These are phyloP conservation scores for Bombus balteatus DNA, from an alignment of 1,140 invertebrate species.

Conservation along the genomic window DNA sequence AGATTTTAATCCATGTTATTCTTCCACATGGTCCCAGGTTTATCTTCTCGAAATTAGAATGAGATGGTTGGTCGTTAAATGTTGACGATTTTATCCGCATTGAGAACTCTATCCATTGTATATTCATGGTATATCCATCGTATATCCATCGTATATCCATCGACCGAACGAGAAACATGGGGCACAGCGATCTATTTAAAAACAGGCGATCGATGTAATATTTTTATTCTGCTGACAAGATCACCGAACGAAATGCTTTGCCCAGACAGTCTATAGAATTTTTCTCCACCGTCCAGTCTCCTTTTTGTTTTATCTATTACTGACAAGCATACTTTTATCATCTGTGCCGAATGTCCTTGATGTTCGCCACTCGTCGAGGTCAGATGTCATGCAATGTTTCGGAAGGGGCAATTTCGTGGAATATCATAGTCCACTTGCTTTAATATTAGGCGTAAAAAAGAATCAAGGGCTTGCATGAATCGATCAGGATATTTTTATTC, in stretches of 20 bases:
- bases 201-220: not conserved
- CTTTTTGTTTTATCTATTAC: constrained; percentile 5
- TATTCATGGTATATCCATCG: not conserved
- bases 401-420: not conserved
- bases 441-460: not conserved
- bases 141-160: not conserved
- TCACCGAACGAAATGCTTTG: not conserved
- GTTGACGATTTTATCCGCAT: too few relatives aligned
- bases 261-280: not conserved
- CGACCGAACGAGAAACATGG: not conserved
- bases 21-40: not conserved
- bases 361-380: not conserved
- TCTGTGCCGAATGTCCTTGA: constrained; percentile 19
- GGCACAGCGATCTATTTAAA: not conserved
- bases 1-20: not conserved
- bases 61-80: not conserved
- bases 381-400: not conserved
- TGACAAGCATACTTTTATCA: constrained; percentile 32
- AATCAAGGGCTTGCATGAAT: too few relatives aligned
- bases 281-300: not conserved
- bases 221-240: not conserved
- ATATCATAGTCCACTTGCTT: not conserved
- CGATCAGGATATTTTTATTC: too few relatives aligned
- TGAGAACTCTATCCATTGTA: too few relatives aligned
- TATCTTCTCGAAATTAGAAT: not conserved